These are phyloP conservation scores for Haliclystus octoradiatus DNA, from an alignment of 30 jellyfish, hydroid and myxozoan genomes.

Conservation along the genomic window DNA sequence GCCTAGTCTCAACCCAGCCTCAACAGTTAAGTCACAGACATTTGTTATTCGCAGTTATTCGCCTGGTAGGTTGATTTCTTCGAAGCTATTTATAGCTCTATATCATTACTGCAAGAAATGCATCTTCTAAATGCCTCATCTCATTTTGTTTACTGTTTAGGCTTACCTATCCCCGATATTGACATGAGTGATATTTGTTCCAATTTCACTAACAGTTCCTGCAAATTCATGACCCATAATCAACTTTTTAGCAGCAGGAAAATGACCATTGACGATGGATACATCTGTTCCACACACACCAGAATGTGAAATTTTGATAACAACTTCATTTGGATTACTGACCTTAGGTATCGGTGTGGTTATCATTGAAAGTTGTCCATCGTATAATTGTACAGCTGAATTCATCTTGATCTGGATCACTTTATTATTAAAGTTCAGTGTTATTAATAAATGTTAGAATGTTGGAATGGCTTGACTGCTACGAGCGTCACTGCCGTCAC, in stretches of 20 bases:
- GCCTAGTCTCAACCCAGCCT: no score
- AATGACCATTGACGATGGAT: slow-evolving; percentile 34
- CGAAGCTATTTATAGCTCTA: no score
- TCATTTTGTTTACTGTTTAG: neutral
- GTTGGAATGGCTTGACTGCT: no score
- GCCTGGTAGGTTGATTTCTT: no score
- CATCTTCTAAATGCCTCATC: neutral
- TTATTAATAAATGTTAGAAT: no score
- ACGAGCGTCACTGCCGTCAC: no score
- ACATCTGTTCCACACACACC: slow-evolving; percentile 79
- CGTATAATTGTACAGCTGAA: slow-evolving; percentile 43
- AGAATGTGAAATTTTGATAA: slow-evolving; percentile 42
- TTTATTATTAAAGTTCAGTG: no score
- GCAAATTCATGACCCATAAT: slow-evolving; percentile 72
- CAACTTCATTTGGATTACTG: slow-evolving; percentile 36
- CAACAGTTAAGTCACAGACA: no score
- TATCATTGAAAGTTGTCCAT: slow-evolving; percentile 45
- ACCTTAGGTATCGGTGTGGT: slow-evolving; percentile 49
- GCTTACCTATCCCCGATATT: slow-evolving; percentile 69
- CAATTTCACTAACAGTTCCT: slow-evolving; percentile 59
- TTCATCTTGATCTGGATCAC: slow-evolving; percentile 30
- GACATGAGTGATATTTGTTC: slow-evolving; percentile 37
- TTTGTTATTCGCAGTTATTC: no score
- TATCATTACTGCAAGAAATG: no score
- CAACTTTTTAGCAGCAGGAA: slow-evolving; percentile 53